A percentile compares a stretch with the other conserved stretches of the same genome.
Conservation (phyloP, 2,113 vertebrate species). For the Gymnogyps californianus region DNA sequence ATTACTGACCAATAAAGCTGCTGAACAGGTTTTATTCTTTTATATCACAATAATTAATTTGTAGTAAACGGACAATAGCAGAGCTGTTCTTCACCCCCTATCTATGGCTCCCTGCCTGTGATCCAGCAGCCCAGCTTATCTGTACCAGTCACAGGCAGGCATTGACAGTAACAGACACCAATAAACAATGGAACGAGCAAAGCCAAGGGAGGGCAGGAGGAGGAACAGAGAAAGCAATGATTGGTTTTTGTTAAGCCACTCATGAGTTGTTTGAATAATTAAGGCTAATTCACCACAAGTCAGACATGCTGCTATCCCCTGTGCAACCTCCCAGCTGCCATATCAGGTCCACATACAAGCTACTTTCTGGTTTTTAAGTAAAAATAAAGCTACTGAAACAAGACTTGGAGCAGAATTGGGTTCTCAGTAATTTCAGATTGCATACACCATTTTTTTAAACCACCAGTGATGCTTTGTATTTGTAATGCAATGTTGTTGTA, state of each 20-base stretch:
- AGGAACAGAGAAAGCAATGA: background rate
- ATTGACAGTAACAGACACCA: background rate
- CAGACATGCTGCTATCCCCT: background rate
- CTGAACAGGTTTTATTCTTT: background rate
- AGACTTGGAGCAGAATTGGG: background rate
- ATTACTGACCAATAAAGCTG: background rate
- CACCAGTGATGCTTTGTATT: background rate
- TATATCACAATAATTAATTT: background rate
- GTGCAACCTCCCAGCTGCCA: background rate
- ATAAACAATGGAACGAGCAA: constrained; percentile 33
- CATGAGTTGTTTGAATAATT: background rate
- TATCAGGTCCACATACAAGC: background rate
- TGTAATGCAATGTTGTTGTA: background rate
- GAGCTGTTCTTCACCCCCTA: background rate
- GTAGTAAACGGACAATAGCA: background rate
- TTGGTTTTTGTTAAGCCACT: background rate
- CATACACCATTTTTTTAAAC: background rate
- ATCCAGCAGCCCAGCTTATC: background rate
- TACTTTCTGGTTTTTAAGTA: background rate
- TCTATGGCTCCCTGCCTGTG: background rate
- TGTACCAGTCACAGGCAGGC: constrained; percentile 37
- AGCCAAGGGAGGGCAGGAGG: background rate
- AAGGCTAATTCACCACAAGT: background rate
- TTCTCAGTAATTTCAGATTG: background rate
- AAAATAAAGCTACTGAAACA: background rate